Conservation (phyloP, 1,140 invertebrate species). For the Trachymyrmex cornetzi region DNA sequence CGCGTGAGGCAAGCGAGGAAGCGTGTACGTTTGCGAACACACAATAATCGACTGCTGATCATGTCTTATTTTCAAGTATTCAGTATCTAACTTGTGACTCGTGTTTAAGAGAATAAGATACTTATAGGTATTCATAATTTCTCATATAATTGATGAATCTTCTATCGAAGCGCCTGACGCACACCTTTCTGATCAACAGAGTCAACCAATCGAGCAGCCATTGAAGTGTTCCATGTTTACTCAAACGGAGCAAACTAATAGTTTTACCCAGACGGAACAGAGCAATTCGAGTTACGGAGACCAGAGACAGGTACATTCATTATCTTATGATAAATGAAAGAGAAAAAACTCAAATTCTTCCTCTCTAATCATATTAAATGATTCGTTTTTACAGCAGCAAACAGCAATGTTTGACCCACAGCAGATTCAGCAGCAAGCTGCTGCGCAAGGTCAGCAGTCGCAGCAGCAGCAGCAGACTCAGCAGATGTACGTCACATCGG, state of each 20-base stretch:
- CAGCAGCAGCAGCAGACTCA: conserved; percentile 86
- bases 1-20: conserved; percentile 51
- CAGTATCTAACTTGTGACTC: background rate
- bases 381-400: conserved; percentile 73
- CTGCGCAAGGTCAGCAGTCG: conserved; percentile 84
- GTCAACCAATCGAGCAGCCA: conserved; percentile 79
- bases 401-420: conserved; percentile 86
- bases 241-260: conserved; percentile 84
- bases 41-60: conserved; percentile 15
- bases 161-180: conserved; percentile 49
- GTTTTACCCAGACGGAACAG: conserved; percentile 86
- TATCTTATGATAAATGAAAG: background rate
- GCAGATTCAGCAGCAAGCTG: conserved; percentile 86
- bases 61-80: background rate
- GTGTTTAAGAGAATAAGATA: background rate
- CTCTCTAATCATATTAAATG: background rate
- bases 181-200: conserved; percentile 72
- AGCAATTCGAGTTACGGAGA: conserved; percentile 81
- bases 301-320: conserved; percentile 79
- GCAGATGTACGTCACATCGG: conserved; percentile 84
- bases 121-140: background rate
- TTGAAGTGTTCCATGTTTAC: conserved; percentile 86
- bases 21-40: conserved; percentile 14
- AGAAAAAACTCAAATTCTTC: background rate
- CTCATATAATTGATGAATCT: background rate